These are phyloP conservation scores for Luperina testacea DNA, from an alignment of 2,888 invertebrate species.

Conservation along the genomic window DNA sequence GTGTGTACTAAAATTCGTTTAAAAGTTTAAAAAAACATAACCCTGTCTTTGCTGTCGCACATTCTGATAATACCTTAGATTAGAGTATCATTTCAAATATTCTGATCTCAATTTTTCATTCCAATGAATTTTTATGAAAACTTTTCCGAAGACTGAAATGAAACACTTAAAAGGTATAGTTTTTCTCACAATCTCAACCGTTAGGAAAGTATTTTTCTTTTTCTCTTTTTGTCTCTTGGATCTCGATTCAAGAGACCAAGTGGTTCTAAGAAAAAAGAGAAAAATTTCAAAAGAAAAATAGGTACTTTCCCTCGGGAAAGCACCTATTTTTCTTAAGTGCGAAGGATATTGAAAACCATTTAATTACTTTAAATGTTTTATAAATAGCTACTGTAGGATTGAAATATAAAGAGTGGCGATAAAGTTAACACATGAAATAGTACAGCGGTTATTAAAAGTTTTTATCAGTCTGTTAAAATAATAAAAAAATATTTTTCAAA, in stretches of 20 bases:
- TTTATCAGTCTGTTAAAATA: background rate
- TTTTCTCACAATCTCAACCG: background rate
- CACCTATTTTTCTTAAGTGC: background rate
- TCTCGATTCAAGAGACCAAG: too few relatives aligned
- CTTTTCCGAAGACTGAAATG: background rate
- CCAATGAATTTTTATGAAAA: background rate
- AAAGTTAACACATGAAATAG: background rate
- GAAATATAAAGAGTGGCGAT: background rate
- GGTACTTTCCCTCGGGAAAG: background rate
- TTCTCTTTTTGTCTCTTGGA: background rate
- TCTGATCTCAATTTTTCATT: background rate
- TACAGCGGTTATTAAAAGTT: background rate
- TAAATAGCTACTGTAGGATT: background rate
- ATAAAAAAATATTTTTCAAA: background rate
- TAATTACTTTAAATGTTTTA: background rate
- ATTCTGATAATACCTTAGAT: too few relatives aligned
- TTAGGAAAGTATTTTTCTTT: background rate
- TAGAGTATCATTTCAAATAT: background rate
- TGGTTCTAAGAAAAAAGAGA: too few relatives aligned
- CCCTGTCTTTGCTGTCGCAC: background rate
- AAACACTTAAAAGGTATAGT: background rate
- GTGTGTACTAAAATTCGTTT: slow-evolving; percentile 48
- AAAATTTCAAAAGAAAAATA: too few relatives aligned
- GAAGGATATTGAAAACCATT: background rate
- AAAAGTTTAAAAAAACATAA: background rate